phyloP scores from a whole-genome alignment of 2,797 vertebrate genomes.

The Remorina albescens region DNA sequence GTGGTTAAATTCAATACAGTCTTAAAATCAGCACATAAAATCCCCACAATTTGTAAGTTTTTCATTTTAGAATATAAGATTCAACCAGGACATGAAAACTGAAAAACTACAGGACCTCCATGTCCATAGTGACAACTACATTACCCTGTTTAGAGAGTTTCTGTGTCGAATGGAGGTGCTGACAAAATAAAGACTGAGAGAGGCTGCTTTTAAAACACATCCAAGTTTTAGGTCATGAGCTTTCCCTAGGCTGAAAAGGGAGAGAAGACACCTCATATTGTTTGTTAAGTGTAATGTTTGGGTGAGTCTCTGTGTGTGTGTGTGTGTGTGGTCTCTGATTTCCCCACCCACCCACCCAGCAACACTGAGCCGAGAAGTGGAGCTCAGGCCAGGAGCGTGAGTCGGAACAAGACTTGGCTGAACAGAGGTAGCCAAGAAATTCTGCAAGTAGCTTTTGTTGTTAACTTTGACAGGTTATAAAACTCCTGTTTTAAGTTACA shows the following conservation, averaged over 20 bases:
- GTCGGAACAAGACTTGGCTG: slow-evolving; percentile 57
- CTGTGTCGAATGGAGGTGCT: background rate
- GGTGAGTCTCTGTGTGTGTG: slow-evolving; percentile 44
- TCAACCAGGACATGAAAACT: background rate
- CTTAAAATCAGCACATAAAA: background rate
- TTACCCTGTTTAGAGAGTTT: background rate
- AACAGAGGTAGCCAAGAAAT: slow-evolving; percentile 64
- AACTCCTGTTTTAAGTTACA: slow-evolving; percentile 35
- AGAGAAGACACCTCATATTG: slow-evolving; percentile 24
- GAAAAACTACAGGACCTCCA: background rate
- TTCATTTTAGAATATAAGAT: slow-evolving; percentile 2
- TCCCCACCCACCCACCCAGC: slow-evolving; percentile 54
- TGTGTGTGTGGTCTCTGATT: slow-evolving; percentile 77
- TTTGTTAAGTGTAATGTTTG: slow-evolving; percentile 51
- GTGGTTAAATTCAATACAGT: background rate
- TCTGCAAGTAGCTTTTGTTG: slow-evolving; percentile 66
- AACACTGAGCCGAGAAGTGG: slow-evolving; percentile 59
- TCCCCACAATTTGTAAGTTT: background rate
- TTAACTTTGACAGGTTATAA: slow-evolving; percentile 54
- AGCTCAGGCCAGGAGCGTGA: slow-evolving; percentile 61
- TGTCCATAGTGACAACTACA: background rate
- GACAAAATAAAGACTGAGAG: background rate
- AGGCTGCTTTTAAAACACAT: slow-evolving; percentile 4
- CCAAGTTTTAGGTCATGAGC: slow-evolving; percentile 17
- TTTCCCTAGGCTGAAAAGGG: background rate